Base-by-base conservation (phyloP, 2,797 vertebrate species). In the Allobates femoralis region DNA sequence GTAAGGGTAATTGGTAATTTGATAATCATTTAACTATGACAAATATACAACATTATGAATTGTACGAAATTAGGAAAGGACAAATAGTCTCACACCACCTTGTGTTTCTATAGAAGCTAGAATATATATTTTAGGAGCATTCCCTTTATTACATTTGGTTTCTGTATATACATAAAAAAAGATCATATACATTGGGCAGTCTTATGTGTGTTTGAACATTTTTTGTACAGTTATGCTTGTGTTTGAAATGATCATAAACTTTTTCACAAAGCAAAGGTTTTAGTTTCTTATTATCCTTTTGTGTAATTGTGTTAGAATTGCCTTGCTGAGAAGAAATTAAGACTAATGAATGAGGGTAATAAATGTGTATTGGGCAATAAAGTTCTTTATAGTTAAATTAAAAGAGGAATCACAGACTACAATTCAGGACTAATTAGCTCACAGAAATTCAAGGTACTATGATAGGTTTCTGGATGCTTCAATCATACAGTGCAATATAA, bases 301-400 rank as follows among this genome's bases (percentile, higher is more conserved):
- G 74, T 76, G 46, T 53, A 23, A 21, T 56, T 56, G 53, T 56
- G 7, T 34, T 21, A 77, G 51, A 51, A 56, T 32, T 56, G 53
- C 55, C 46, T 78, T 60, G 32, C 53, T 58, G 51, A 55, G 53
- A 78, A 78, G 76, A 78, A 78, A 58, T 78, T 78, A 78, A 60
- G 30, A 78, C 55, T 78, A 78, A 58, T 58, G 55, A 78, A 58
- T 58, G 53, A 78, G 55, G 55, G 76, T 37, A 78, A 80, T 80
- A 30, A 80, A 80, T 46, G 58, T 26, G 56, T 80, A 79, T 80
- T 80, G 78, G 41, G 58, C 56, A 66, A 64, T 78, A 58, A 78
- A 78, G 76, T 78, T 34, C 30, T 78, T 74, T 73, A 18, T 34
- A 74, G 28, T 34, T 73, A 73, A 73, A 37, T 64, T 73, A 66